Percentiles rank a stretch among this genome's conserved stretches.
These are phyloP conservation scores for Drosophila ficusphila DNA, from an alignment of 1,140 invertebrate species.

Conservation along the genomic window DNA sequence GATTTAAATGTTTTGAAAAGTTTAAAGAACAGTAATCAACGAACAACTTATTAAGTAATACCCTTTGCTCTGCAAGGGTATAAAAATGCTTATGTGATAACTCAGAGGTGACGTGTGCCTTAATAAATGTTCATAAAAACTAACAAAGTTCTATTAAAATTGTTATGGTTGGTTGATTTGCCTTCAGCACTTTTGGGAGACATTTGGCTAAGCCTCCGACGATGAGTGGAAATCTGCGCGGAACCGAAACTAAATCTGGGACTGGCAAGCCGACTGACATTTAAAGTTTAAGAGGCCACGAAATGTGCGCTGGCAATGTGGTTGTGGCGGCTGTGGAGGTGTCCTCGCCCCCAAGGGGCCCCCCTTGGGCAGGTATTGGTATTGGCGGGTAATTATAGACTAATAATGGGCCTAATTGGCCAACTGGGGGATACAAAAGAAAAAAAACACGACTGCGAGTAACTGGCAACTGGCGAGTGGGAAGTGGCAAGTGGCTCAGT, in stretches of 20 bases:
- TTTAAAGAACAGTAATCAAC: no score
- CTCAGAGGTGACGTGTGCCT: no score
- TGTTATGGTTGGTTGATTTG: background rate
- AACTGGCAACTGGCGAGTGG: slow-evolving; percentile 15
- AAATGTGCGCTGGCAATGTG: slow-evolving; percentile 24
- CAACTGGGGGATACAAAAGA: slow-evolving; percentile 6
- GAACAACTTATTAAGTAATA: no score
- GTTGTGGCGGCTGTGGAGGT: slow-evolving; percentile 24
- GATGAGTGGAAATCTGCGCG: background rate
- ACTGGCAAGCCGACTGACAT: slow-evolving; percentile 65
- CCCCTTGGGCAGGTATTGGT: slow-evolving; percentile 4
- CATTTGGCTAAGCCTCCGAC: background rate
- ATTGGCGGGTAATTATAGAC: slow-evolving; percentile 43
- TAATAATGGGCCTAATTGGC: slow-evolving; percentile 54
- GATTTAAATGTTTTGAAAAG: no score
- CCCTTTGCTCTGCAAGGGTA: no score
- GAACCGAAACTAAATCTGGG: slow-evolving; percentile 29
- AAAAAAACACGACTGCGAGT: background rate
- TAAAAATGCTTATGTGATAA: no score
- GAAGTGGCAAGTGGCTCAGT: slow-evolving; percentile 11
- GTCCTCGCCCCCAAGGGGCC: background rate
- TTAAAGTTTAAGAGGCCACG: slow-evolving; percentile 77
- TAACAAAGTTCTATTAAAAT: background rate
- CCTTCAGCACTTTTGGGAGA: background rate
- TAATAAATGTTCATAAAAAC: no score